Base-by-base conservation (phyloP, 2,113 vertebrate species). In the Plecotus auritus region DNA sequence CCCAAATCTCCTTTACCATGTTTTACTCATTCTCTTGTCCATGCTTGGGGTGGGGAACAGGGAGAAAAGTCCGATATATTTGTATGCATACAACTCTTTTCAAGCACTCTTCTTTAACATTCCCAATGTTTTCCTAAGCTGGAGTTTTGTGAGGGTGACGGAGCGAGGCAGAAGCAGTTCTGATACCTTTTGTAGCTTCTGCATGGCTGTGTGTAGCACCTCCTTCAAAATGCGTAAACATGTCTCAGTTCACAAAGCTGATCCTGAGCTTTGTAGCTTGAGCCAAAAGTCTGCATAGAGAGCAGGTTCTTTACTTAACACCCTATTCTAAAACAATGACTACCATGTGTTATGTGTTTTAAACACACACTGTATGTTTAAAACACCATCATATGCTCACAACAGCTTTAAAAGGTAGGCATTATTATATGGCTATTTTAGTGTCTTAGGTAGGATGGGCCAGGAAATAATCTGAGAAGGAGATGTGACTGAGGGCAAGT, bases 201-300 rank as follows among this genome's bases (percentile, higher is more conserved):
- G 2, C 14, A 28, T 35, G 17, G 37, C 40, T 88, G 7, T 78
- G 11, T 80, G 64, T 92, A 85, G 49, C 28, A 73, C 14, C 85
- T 85, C 28, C 70, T 95, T 82, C 92, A 90, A 94, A 95, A 90
- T 35, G 86, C 8, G 37, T 67, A 82, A 73, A 94, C 23, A 28
- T n/a, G 59, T 64, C 32, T 90, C 23, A 45, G 83, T 14, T 91
- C 76, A 69, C 26, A 47, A 94, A 90, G 73, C 37, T 83, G 78
- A 78, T 42, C 35, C 66, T 82, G 49, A 88, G 30, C 42, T 90
- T 90, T 74, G 14, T 72, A 26, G 16, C 47, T 82, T 69, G 73
- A 86, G 56, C 6, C 7, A 56, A 66, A 82, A 72, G 35, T 32
- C 47, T 69, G 14, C 66, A 23, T 35, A 14, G 5, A 66, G 5